phyloP scores from a whole-genome alignment of 2,797 vertebrate genomes.

The Myoxocephalus aenaeus region DNA sequence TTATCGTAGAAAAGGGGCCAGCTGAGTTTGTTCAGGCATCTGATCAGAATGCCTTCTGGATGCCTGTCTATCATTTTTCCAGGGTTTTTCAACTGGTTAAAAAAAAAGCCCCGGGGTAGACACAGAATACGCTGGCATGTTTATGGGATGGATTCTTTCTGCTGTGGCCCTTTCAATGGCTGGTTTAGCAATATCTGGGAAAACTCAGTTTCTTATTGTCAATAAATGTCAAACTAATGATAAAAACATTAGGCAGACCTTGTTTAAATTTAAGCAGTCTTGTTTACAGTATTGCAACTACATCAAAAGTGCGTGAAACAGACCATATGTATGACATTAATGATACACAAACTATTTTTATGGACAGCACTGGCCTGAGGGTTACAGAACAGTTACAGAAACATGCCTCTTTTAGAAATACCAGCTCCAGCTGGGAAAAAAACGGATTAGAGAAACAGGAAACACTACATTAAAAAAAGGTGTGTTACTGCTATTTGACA shows the following conservation, averaged over 20 bases:
- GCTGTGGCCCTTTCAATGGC: not conserved
- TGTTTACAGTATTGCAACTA: not conserved
- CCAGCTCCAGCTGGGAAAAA: slow-evolving; percentile 9
- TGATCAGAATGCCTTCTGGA: not conserved
- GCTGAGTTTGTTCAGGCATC: not conserved
- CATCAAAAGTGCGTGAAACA: slow-evolving; percentile 15
- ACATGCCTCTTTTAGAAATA: slow-evolving; percentile 17
- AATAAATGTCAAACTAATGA: not conserved
- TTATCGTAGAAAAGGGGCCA: not conserved
- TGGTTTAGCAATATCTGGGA: not conserved
- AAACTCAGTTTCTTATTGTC: not conserved
- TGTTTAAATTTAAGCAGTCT: not conserved
- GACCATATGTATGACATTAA: slow-evolving; percentile 26
- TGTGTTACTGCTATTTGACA: slow-evolving; percentile 16
- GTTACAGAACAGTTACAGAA: not conserved
- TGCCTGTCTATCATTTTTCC: too few species aligned
- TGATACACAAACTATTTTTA: slow-evolving; percentile 19
- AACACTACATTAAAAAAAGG: not conserved
- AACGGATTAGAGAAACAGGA: not conserved
- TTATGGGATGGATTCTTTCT: not conserved
- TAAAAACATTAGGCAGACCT: not conserved
- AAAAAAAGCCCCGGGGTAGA: too few species aligned
- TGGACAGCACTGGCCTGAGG: slow-evolving; percentile 28
- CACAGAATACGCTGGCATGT: too few species aligned
- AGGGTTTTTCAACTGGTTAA: too few species aligned